These are phyloP conservation scores for Drosophila maculinotata DNA, from an alignment of 2,888 invertebrate species.

Conservation along the genomic window DNA sequence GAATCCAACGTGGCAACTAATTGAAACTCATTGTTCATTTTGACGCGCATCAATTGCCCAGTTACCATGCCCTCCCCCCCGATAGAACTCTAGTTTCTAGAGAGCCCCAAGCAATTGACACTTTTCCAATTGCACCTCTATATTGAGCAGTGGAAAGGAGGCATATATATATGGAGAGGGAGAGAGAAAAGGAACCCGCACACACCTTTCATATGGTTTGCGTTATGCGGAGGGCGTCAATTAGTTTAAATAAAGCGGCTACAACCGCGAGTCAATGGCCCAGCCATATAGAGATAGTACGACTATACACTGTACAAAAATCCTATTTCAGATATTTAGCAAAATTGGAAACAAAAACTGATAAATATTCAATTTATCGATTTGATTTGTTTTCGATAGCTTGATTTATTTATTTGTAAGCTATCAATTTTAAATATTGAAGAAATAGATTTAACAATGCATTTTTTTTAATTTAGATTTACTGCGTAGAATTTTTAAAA, in stretches of 20 bases:
- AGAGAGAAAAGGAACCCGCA: conserved; percentile 42
- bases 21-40: conserved; percentile 81
- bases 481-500: too few relatives aligned
- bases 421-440: too few relatives aligned
- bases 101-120: conserved; percentile 68
- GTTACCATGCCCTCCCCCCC: not conserved
- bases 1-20: conserved; percentile 62
- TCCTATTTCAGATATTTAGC: not conserved
- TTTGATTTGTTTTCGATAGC: too few relatives aligned
- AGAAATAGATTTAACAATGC: too few relatives aligned
- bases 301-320: not conserved
- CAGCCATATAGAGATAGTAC: conserved; percentile 29
- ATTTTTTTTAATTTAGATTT: too few relatives aligned
- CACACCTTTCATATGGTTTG: conserved; percentile 62
- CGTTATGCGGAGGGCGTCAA: conserved; percentile 68
- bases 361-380: too few relatives aligned
- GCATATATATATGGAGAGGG: not conserved
- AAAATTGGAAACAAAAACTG: not conserved
- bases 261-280: conserved; percentile 71
- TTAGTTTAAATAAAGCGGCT: conserved; percentile 77
- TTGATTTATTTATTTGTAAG: too few relatives aligned
- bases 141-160: not conserved
- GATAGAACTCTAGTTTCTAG: conserved; percentile 2
- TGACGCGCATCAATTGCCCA: conserved; percentile 78
- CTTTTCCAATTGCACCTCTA: conserved; percentile 79